Evolutionary conservation across 2,888 invertebrate genomes (phyloP).

Genomic region (Rhorus exstirpatorius): DNA sequence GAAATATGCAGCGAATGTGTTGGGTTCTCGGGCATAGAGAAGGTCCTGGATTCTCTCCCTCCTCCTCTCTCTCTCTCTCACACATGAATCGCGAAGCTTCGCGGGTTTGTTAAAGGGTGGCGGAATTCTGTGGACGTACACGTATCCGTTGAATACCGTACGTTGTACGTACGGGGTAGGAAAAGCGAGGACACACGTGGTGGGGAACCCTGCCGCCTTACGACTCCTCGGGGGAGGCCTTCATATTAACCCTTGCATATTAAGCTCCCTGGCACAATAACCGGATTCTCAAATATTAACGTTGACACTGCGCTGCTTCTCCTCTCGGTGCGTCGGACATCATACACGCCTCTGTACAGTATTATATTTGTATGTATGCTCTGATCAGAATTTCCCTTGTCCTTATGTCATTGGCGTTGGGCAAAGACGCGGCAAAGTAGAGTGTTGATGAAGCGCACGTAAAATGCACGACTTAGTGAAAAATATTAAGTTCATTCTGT

Average conservation of each 20-base stretch:
- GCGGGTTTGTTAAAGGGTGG: constrained; percentile 80
- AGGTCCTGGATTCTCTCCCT: constrained; percentile 54
- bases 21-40: constrained; percentile 73
- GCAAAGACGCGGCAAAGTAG: background rate
- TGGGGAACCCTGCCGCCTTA: constrained; percentile 82
- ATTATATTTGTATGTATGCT: constrained; percentile 10
- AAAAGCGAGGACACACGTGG: constrained; percentile 65
- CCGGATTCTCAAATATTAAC: constrained; percentile 85
- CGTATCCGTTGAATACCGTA: constrained; percentile 65
- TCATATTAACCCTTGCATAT: constrained; percentile 85
- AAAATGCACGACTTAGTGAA: background rate
- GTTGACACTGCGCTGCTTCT: constrained; percentile 76
- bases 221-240: constrained; percentile 85
- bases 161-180: constrained; percentile 60
- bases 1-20: constrained; percentile 85
- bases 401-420: constrained; percentile 6
- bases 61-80: constrained; percentile 20
- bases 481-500: background rate
- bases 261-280: constrained; percentile 82
- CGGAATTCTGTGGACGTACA: constrained; percentile 76
- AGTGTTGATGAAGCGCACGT: background rate
- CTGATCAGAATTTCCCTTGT: background rate
- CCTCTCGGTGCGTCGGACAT: constrained; percentile 30
- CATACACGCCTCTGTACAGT: background rate
- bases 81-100: constrained; percentile 64